Conservation (phyloP, 2,113 vertebrate genomes). For the Probosciger aterrimus region DNA sequence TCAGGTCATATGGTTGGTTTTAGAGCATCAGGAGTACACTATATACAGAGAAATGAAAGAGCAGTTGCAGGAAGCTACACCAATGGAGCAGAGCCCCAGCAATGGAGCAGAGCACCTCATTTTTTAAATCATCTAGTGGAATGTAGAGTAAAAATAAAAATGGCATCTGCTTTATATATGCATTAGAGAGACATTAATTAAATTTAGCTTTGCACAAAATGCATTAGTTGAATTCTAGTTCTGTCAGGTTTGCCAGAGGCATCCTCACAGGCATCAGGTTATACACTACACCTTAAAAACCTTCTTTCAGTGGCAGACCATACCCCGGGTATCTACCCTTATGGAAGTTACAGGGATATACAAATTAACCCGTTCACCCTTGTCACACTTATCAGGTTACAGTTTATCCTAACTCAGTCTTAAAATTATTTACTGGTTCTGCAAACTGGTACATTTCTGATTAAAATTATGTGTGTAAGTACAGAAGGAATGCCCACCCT, state of each 20-base stretch:
- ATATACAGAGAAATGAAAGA: background rate
- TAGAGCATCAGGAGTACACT: background rate
- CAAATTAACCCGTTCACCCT: background rate
- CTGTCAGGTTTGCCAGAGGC: conserved; percentile 3
- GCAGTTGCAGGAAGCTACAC: background rate
- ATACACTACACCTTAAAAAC: conserved; percentile 3
- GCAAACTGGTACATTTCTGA: background rate
- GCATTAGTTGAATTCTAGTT: background rate
- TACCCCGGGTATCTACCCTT: background rate
- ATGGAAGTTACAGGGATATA: background rate
- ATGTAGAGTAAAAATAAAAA: background rate
- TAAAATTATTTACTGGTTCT: background rate
- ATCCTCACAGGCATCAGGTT: background rate
- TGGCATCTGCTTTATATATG: background rate
- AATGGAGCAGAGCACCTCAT: background rate
- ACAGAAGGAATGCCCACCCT: background rate
- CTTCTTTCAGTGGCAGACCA: background rate
- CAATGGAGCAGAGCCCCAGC: background rate
- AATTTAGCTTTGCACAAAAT: background rate
- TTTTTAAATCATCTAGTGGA: background rate
- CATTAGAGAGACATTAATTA: background rate
- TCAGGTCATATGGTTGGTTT: background rate
- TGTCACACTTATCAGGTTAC: background rate
- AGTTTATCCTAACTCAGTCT: background rate
- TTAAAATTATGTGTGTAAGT: background rate